phyloP scores from a whole-genome alignment of 2,797 vertebrate genomes.

The Cossypha dichroa region DNA sequence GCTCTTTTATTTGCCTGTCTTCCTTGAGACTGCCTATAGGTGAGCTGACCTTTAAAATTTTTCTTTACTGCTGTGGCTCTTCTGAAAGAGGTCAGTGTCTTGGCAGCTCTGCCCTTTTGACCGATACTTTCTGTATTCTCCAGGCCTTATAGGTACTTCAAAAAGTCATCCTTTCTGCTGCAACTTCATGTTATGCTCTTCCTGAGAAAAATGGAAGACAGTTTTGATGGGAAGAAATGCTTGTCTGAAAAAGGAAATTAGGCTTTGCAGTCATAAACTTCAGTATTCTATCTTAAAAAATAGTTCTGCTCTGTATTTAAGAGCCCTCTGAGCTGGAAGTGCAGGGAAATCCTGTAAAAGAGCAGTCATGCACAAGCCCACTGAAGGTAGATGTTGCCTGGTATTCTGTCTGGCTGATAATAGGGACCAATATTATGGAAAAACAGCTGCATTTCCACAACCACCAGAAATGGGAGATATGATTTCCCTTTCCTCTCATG shows the following conservation, averaged over 20 bases:
- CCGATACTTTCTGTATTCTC: background rate
- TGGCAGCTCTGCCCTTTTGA: slow-evolving; percentile 40
- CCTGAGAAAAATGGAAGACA: background rate
- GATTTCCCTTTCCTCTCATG: background rate
- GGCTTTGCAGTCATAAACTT: background rate
- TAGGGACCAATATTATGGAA: rapidly evolving
- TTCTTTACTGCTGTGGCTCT: background rate
- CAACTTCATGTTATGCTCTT: background rate
- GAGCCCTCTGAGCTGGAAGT: background rate
- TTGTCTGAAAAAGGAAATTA: background rate
- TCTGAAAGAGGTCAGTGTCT: background rate
- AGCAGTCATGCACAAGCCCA: background rate
- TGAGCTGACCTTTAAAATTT: slow-evolving; percentile 46
- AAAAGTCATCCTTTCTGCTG: background rate
- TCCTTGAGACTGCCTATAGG: background rate
- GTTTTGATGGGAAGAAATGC: background rate
- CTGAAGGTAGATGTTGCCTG: background rate
- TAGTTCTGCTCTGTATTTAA: background rate
- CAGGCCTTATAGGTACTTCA: background rate
- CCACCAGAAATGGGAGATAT: background rate
- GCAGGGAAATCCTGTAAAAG: background rate
- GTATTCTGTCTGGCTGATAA: background rate
- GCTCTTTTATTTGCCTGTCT: background rate
- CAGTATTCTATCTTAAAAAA: background rate
- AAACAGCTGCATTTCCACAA: background rate